Percentiles rank a stretch among this genome's conserved stretches.
Evolutionary conservation across 2,797 vertebrate species (phyloP).

Genomic region (Sebastes paucispinis): DNA sequence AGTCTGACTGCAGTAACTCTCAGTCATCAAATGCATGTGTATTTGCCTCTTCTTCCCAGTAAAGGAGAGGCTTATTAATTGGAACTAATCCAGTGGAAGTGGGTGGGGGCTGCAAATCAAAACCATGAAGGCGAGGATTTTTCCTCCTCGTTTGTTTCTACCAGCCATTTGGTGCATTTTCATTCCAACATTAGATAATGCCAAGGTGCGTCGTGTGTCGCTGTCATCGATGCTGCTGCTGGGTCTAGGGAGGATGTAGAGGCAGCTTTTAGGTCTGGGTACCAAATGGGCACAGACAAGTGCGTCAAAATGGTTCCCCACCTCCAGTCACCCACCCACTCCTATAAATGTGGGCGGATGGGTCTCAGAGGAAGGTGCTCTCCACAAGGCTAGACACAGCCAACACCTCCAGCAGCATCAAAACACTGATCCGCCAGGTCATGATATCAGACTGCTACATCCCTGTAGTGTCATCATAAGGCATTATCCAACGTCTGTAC

Average conservation of each 20-base stretch:
- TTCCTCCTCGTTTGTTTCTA: background rate
- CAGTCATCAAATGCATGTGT: background rate
- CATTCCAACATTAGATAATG: constrained; percentile 42
- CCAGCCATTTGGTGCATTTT: constrained; percentile 34
- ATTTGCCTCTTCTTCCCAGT: background rate
- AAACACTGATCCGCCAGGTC: constrained; percentile 20
- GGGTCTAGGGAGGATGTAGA: constrained; percentile 5
- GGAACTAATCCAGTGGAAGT: background rate
- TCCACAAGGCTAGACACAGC: background rate
- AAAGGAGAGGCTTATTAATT: background rate
- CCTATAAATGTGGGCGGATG: constrained; percentile 1
- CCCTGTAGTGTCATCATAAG: background rate
- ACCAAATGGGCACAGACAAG: constrained; percentile 43
- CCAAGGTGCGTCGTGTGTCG: background rate
- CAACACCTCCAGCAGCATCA: background rate
- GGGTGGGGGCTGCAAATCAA: constrained; percentile 18
- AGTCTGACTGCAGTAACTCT: constrained; percentile 20
- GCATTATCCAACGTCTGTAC: background rate
- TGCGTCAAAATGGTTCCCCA: constrained; percentile 70
- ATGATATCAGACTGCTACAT: constrained; percentile 28
- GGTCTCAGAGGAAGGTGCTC: constrained; percentile 15
- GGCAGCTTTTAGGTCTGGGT: constrained; percentile 18
- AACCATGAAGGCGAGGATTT: background rate
- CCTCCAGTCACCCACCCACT: background rate
- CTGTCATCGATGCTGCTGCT: constrained; percentile 3